Percentiles rank a stretch among this genome's conserved stretches.
These are phyloP conservation scores for Aspidiotus destructor DNA, from an alignment of 2,888 invertebrate species.

Conservation along the genomic window DNA sequence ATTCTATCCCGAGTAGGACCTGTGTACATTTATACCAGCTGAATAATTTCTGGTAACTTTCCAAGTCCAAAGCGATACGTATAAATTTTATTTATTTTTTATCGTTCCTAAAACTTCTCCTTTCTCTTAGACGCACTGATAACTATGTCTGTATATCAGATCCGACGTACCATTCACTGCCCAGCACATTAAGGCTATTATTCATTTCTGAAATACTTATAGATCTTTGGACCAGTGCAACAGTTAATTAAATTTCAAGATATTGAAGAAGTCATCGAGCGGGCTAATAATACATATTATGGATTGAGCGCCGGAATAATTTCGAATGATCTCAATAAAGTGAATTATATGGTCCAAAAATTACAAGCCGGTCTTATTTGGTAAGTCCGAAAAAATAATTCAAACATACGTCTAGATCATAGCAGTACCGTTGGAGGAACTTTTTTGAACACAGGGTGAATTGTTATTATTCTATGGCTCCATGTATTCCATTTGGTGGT, in stretches of 20 bases:
- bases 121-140: too few relatives aligned
- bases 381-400: too few relatives aligned
- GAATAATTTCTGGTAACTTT: too few relatives aligned
- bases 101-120: too few relatives aligned
- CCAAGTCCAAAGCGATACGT: too few relatives aligned
- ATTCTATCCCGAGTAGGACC: too few relatives aligned
- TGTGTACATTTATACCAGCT: too few relatives aligned
- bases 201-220: slow-evolving; percentile 35
- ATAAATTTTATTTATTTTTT: too few relatives aligned
- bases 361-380: slow-evolving; percentile 74
- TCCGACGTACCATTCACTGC: too few relatives aligned
- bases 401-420: not conserved
- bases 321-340: slow-evolving; percentile 67
- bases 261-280: slow-evolving; percentile 66
- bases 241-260: slow-evolving; percentile 71
- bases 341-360: slow-evolving; percentile 61
- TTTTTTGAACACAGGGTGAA: slow-evolving; percentile 58
- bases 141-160: too few relatives aligned
- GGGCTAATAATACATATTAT: slow-evolving; percentile 69
- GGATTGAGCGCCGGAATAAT: slow-evolving; percentile 76
- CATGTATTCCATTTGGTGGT: slow-evolving; percentile 90
- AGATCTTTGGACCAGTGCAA: slow-evolving; percentile 89
- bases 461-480: slow-evolving; percentile 75
- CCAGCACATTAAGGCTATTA: too few relatives aligned
- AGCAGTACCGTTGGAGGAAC: not conserved